Evolutionary conservation across 2,888 invertebrate genomes (phyloP).

Genomic region (Tanytarsus gracilentus): DNA sequence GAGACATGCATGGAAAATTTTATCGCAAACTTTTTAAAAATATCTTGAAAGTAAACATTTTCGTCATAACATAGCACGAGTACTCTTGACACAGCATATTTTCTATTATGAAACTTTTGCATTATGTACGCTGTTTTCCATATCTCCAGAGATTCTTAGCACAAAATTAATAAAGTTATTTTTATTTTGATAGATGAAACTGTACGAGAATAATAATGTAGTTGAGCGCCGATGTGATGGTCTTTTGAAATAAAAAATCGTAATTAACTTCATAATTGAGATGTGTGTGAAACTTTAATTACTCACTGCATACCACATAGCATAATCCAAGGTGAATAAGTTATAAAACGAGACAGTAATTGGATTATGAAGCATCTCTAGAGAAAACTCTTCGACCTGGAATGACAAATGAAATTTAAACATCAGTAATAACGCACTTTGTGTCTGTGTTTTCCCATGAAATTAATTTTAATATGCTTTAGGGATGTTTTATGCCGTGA

Average conservation of each 20-base stretch:
- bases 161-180: not conserved
- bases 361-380: not conserved
- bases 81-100: too few relatives aligned
- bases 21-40: too few relatives aligned
- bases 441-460: too few relatives aligned
- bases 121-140: not conserved
- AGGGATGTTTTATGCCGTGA: too few relatives aligned
- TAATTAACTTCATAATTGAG: not conserved
- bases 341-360: not conserved
- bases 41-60: too few relatives aligned
- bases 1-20: too few relatives aligned
- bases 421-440: too few relatives aligned
- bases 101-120: too few relatives aligned
- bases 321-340: not conserved
- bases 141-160: not conserved
- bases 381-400: slow-evolving; percentile 6
- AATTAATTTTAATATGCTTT: too few relatives aligned
- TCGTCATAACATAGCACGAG: too few relatives aligned
- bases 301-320: not conserved
- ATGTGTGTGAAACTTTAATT: not conserved
- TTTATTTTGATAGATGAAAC: slow-evolving; percentile 5
- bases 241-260: not conserved
- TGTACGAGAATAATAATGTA: slow-evolving; percentile 1
- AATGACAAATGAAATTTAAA: slow-evolving; percentile 4
- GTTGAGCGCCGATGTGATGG: not conserved